phyloP scores from a whole-genome alignment of 1,140 invertebrate species.

The Parasteatoda tepidariorum region DNA sequence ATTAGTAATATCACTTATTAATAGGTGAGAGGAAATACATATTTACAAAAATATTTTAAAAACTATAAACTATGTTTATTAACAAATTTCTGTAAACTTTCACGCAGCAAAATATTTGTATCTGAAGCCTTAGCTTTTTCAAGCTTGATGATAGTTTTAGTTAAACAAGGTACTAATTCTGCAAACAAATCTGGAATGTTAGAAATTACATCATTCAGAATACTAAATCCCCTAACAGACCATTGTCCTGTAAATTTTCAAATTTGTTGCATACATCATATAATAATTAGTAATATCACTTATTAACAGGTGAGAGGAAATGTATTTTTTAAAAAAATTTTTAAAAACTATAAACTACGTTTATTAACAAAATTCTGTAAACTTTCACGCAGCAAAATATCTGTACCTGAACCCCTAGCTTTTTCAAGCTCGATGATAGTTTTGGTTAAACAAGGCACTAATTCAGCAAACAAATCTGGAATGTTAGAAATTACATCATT shows the following conservation, averaged over 20 bases:
- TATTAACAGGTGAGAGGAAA: no score
- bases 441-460: conserved; percentile 9
- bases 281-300: no score
- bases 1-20: no score
- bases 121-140: conserved; percentile 29
- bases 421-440: conserved; percentile 11
- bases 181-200: conserved; percentile 6
- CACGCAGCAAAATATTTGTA: background rate
- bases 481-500: background rate
- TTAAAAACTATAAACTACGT: no score
- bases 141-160: background rate
- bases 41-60: no score
- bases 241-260: no score
- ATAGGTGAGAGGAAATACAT: no score
- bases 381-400: conserved; percentile 1
- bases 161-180: conserved; percentile 3
- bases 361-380: background rate
- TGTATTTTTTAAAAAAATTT: no score
- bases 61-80: no score
- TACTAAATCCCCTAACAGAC: conserved; percentile 8
- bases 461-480: conserved; percentile 3
- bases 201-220: conserved; percentile 5
- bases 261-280: no score
- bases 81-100: background rate
- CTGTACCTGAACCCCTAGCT: conserved; percentile 25